A percentile compares a stretch with the other conserved stretches of the same genome.
Evolutionary conservation across 2,113 vertebrate species (phyloP).

Genomic region (Papio anubis): DNA sequence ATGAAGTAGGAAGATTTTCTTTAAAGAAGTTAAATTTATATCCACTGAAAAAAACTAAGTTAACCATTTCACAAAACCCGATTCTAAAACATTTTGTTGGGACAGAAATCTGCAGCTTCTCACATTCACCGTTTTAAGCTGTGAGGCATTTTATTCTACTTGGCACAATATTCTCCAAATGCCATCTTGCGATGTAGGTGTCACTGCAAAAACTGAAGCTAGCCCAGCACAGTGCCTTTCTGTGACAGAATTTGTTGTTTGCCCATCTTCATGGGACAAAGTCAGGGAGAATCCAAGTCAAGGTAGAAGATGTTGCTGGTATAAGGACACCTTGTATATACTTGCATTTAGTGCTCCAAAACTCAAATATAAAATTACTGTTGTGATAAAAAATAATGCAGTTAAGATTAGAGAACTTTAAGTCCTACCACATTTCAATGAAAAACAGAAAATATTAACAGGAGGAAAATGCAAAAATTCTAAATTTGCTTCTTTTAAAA

Average conservation of each 20-base stretch:
- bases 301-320: neutral
- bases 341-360: conserved; percentile 42
- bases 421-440: conserved; percentile 13
- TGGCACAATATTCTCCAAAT: neutral
- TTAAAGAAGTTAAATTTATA: conserved; percentile 2
- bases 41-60: neutral
- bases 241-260: neutral
- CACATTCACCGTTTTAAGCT: neutral
- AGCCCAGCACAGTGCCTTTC: neutral
- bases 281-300: neutral
- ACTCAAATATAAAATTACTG: conserved; percentile 7
- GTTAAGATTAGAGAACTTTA: conserved; percentile 33
- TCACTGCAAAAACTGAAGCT: neutral
- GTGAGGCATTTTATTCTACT: neutral
- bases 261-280: neutral
- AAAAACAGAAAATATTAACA: conserved; percentile 39
- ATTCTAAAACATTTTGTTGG: conserved; percentile 39
- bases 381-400: neutral
- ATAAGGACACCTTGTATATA: conserved; percentile 45
- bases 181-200: neutral
- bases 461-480: neutral
- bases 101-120: neutral
- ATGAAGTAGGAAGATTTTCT: neutral
- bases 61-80: neutral
- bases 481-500: conserved; percentile 11